Conservation (phyloP, 64 coral and sea anemone species). For the Astreopora myriophthalma region DNA sequence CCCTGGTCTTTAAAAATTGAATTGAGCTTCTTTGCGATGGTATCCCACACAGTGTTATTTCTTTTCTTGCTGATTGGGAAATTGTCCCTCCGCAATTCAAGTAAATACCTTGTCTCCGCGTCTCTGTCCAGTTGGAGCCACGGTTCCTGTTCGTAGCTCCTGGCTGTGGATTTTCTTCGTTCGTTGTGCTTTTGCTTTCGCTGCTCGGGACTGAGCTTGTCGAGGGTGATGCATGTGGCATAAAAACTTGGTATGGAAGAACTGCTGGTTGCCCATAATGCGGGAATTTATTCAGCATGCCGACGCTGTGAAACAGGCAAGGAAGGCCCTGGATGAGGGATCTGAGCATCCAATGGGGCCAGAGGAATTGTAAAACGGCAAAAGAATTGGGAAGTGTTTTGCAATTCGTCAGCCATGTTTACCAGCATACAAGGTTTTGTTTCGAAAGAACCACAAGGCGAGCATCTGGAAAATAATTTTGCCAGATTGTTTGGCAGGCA, state of each 20-base stretch:
- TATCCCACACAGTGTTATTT: conserved; percentile 48
- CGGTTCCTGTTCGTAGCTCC: conserved; percentile 12
- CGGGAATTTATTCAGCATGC: background rate
- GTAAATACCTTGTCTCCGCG: conserved; percentile 45
- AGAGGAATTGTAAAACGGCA: background rate
- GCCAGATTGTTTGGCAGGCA: conserved; percentile 10
- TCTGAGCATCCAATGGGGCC: background rate
- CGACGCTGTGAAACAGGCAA: conserved; percentile 13
- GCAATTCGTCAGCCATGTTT: conserved; percentile 17
- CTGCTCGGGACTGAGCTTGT: background rate
- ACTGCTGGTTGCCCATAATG: background rate
- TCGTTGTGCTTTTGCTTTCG: conserved; percentile 2
- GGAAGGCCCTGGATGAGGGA: background rate
- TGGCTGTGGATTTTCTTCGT: conserved; percentile 40
- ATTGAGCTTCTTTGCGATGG: conserved; percentile 34
- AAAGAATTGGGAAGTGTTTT: conserved; percentile 46
- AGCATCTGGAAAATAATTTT: conserved; percentile 15
- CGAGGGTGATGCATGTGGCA: conserved; percentile 23
- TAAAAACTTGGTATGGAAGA: conserved; percentile 5
- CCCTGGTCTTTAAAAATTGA: background rate
- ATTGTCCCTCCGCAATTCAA: conserved; percentile 53
- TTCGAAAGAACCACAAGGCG: background rate
- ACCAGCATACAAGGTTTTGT: background rate
- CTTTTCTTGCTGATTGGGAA: conserved; percentile 52
- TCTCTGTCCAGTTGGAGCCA: conserved; percentile 47